phyloP scores from a whole-genome alignment of 2,113 vertebrate genomes.

The Nothoprocta perdicaria region DNA sequence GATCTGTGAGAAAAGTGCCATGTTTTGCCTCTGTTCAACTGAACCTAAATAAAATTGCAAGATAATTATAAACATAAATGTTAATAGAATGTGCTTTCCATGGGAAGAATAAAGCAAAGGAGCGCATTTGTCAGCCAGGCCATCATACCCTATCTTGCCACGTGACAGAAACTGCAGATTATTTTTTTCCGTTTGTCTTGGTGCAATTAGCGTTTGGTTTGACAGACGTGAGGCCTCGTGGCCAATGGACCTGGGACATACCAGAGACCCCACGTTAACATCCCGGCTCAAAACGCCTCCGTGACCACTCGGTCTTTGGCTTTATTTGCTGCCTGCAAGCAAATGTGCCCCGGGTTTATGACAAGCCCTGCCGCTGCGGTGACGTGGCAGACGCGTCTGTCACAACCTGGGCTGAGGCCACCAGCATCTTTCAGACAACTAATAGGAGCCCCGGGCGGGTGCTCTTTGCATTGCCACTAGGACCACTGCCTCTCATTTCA shows the following conservation, averaged over 20 bases:
- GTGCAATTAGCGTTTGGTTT: constrained; percentile 38
- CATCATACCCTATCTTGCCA: constrained; percentile 3
- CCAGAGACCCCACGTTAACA: constrained; percentile 41
- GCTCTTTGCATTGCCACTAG: constrained; percentile 38
- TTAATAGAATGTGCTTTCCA: constrained; percentile 82
- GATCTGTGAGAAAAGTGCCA: constrained; percentile 94
- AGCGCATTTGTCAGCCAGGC: constrained; percentile 56
- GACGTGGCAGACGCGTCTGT: constrained; percentile 66
- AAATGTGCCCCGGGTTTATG: constrained; percentile 60
- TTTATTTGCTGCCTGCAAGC: constrained; percentile 38
- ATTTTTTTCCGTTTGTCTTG: constrained; percentile 63
- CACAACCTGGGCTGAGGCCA: constrained; percentile 53
- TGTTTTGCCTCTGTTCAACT: constrained; percentile 82
- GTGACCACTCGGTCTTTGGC: not conserved
- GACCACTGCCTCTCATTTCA: not conserved
- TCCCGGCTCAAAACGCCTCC: constrained; percentile 23
- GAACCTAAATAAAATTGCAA: constrained; percentile 81
- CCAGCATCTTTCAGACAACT: constrained; percentile 50
- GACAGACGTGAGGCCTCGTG: constrained; percentile 15
- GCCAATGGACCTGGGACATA: constrained; percentile 9
- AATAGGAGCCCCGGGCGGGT: constrained; percentile 51
- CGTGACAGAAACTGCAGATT: constrained; percentile 63
- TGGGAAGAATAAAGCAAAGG: constrained; percentile 49
- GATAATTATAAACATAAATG: constrained; percentile 94
- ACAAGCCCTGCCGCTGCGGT: constrained; percentile 50